A percentile compares a stretch with the other conserved stretches of the same genome.
Conservation (phyloP, 2,797 vertebrate species). For the Myiotriccus ornatus region DNA sequence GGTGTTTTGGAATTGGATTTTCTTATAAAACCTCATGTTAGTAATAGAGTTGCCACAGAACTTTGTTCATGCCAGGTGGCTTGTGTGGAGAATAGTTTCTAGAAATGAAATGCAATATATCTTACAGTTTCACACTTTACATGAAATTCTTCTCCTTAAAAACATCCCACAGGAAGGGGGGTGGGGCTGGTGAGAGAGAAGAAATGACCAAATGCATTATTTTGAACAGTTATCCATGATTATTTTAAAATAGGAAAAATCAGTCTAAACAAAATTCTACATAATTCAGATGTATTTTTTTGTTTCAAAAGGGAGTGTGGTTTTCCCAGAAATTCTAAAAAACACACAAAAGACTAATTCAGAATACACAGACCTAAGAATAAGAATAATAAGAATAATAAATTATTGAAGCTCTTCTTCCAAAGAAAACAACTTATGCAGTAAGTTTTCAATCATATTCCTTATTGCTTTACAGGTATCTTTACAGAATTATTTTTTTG, state of each 20-base stretch:
- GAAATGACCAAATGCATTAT: not conserved
- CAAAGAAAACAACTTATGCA: not conserved
- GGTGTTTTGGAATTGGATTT: not conserved
- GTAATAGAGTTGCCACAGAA: not conserved
- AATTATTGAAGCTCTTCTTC: not conserved
- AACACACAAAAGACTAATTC: not conserved
- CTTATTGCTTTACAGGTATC: constrained; percentile 18
- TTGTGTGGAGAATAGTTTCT: not conserved
- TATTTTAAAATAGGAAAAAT: not conserved
- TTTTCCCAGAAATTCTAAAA: not conserved
- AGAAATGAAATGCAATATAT: not conserved
- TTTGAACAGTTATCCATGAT: not conserved
- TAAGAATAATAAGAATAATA: not conserved
- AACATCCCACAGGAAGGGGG: rapidly evolving
- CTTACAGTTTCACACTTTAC: not conserved
- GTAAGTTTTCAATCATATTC: constrained; percentile 11
- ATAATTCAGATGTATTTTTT: not conserved
- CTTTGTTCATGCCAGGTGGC: not conserved
- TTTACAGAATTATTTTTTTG: constrained; percentile 23
- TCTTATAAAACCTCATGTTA: not conserved
- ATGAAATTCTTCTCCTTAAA: not conserved
- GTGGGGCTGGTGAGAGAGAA: no score
- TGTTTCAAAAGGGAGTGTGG: not conserved
- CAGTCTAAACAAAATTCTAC: not conserved
- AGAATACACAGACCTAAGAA: not conserved